Base-by-base conservation (phyloP, 2,113 vertebrate species). In the Macroglossus sobrinus region DNA sequence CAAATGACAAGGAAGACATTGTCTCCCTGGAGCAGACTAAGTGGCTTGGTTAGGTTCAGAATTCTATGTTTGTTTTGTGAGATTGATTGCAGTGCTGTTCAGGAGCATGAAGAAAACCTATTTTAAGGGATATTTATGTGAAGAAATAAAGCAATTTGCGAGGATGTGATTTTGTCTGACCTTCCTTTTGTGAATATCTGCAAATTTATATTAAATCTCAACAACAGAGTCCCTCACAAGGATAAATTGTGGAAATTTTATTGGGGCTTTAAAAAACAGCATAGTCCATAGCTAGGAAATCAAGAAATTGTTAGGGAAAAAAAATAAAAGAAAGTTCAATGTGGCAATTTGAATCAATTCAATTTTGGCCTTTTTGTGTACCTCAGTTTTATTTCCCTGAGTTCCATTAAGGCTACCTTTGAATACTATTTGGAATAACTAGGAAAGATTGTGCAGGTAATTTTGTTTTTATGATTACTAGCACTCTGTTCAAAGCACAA, bases 11-110 rank as follows among this genome's bases (percentile, higher is more conserved):
- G 97, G 91, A 98, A 96, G 91, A 97, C 84, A 0, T 66, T 93
- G 91, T 96, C 88, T 91, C 47, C 81, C 96, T 97, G 86, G 38
- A 96, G 93, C 13, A 4, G 91, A 85, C 94, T 96, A 95, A 84
- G 95, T 78, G 91, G 93, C 80, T 84, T 78, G 72, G 50, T 96
- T 91, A 78, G 92, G 87, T 90, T 92, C 90, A 84, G 86, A 85
- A 84, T 95, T 94, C 96, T 81, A 13, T 92, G 92, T 97, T 96
- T 95, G 80, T 95, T 97, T 97, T 96, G 96, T 95, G 88, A 93
- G 59, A 55, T 88, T 87, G 68, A 94, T 79, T 92, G 92, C 76
- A 38, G 82, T 22, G 72, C 61, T 71, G 81, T 53, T 91, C 47
- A 61, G 43, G 19, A 75, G 76, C 47, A 80, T 59, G 80, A 84